A percentile compares a stretch with the other conserved stretches of the same genome.
These are phyloP conservation scores for Potorous gilbertii DNA, from an alignment of 2,797 vertebrate genomes.

Conservation along the genomic window DNA sequence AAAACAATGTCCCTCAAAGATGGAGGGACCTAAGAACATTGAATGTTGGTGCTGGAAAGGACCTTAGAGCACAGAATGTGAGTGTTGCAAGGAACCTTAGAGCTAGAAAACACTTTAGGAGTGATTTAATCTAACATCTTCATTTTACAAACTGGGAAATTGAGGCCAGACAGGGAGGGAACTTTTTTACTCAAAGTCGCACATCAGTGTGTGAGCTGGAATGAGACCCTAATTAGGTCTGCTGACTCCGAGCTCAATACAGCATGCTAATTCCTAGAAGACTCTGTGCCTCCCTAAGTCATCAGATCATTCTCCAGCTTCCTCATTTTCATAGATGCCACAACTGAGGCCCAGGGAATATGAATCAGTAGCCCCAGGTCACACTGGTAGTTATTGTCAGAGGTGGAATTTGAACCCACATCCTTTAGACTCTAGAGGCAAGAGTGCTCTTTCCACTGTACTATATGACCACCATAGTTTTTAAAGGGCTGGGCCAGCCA, in stretches of 20 bases:
- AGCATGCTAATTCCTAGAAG: neutral
- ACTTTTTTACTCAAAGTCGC: neutral
- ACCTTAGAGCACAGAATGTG: neutral
- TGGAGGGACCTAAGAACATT: neutral
- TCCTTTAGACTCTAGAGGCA: neutral
- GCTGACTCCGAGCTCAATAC: neutral
- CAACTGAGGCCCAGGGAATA: neutral
- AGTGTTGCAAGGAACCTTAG: neutral
- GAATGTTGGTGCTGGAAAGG: neutral
- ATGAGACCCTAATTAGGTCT: neutral
- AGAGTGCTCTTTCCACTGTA: neutral
- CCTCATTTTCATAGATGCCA: neutral
- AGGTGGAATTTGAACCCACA: neutral
- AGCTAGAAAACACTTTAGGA: neutral
- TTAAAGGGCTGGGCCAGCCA: neutral
- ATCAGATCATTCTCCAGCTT: neutral
- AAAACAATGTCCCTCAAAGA: neutral
- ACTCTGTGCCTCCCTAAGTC: neutral
- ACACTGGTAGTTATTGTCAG: neutral
- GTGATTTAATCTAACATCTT: neutral
- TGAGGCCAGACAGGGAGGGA: neutral
- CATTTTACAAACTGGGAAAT: neutral
- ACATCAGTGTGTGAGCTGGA: neutral
- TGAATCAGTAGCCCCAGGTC: neutral
- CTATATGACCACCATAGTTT: neutral